Conservation (phyloP, 2,888 invertebrate genomes). For the Nasonia oneida region DNA sequence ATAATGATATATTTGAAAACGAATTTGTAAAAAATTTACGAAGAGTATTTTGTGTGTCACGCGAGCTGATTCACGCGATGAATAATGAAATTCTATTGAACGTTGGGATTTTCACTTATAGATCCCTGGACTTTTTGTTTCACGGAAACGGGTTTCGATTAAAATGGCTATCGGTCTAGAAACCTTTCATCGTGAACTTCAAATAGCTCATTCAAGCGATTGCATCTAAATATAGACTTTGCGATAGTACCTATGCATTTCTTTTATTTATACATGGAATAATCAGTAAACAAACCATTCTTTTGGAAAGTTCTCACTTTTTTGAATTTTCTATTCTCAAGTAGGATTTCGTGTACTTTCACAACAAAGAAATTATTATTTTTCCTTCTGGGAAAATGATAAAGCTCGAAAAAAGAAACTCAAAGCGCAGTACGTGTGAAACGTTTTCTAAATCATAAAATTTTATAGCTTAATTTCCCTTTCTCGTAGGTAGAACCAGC, state of each 20-base stretch:
- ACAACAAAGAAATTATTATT: too few relatives aligned
- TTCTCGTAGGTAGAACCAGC: background rate
- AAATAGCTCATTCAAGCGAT: background rate
- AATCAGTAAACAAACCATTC: background rate
- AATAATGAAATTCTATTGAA: too few relatives aligned
- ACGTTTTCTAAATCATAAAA: background rate
- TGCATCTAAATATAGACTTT: background rate
- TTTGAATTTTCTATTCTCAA: too few relatives aligned
- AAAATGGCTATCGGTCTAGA: background rate
- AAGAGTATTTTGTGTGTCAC: too few relatives aligned
- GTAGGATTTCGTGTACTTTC: background rate
- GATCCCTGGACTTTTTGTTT: background rate
- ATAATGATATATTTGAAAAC: too few relatives aligned
- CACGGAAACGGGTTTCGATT: background rate
- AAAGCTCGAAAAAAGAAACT: background rate
- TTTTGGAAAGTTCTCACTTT: background rate
- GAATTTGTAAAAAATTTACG: too few relatives aligned
- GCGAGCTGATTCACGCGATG: too few relatives aligned
- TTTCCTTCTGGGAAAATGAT: background rate
- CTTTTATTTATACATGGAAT: background rate
- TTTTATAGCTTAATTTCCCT: conserved; percentile 19
- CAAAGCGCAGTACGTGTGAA: background rate
- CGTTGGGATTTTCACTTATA: background rate
- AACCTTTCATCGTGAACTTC: background rate
- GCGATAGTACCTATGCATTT: background rate